Base-by-base conservation (phyloP, 2,888 invertebrate genomes). In the Arrhopalites spinosus region DNA sequence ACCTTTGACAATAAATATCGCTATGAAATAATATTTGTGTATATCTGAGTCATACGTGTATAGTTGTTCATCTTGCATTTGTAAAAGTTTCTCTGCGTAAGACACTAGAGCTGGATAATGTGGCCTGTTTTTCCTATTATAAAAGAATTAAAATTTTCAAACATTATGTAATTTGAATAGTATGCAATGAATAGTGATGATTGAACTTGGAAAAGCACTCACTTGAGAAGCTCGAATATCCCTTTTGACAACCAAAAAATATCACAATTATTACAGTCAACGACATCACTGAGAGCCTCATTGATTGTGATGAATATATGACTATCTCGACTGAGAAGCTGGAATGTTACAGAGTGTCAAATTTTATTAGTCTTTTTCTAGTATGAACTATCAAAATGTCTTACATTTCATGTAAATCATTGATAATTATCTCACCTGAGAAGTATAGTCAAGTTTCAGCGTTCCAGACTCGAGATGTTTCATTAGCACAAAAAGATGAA, bases 221-320 rank as follows among this genome's bases (percentile, higher is more conserved):
- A 50, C 50, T 50, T 87, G 2, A 92, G 90, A 68, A 90, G 89
- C 76, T 90, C 89, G 76, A 91, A 91, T 82, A 95, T 91, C 25
- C 90, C 90, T 84, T 91, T 92, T 0, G 92, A 89, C 66, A 95
- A 87, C 93, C 94, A 95, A 86, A 93, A 95, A 0, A 91, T 90
- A 83, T 94, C 93, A 0, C 91, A 89, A 82, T 92, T 91, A n/a
- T n/a, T n/a, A 81, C 90, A 89, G 45, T 91, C 90, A 82, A 91
- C 91, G 75, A 93, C 88, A 81, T 91, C 89, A 77, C 90, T 86
- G 0, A 95, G 86, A 0, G 91, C 90, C 77, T 91, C 89, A 0
- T 91, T 90, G 83, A 93, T 90, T 0, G 90, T 88, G 36, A 90
- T 84, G 83, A 91, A 90, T 7, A 88, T 87, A 77, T 87, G 87